These are phyloP conservation scores for Gadopsis marmoratus DNA, from an alignment of 2,797 vertebrate genomes.

Conservation along the genomic window DNA sequence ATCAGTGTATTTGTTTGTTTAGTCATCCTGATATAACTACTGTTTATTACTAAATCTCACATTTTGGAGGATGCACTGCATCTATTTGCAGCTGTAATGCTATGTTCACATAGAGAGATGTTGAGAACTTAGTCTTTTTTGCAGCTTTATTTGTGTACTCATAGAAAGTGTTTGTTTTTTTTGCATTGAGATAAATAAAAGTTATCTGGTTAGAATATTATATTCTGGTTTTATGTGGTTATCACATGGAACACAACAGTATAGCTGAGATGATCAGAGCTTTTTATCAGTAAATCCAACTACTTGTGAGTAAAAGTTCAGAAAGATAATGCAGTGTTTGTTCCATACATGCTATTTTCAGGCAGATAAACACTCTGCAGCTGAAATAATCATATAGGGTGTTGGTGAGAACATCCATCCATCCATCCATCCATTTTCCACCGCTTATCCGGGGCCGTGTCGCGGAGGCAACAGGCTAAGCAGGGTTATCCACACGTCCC, in stretches of 20 bases:
- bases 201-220: too few relatives aligned
- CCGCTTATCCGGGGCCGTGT: too few relatives aligned
- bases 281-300: slow-evolving; percentile 12
- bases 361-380: background rate
- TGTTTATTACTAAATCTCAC: background rate
- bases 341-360: background rate
- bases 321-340: background rate
- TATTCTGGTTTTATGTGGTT: background rate
- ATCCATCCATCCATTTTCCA: too few relatives aligned
- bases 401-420: background rate
- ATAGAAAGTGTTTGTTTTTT: background rate
- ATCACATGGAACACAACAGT: background rate
- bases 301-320: slow-evolving; percentile 7
- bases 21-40: slow-evolving; percentile 10
- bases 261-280: background rate
- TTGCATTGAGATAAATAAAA: background rate
- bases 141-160: background rate
- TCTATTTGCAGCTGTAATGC: slow-evolving; percentile 5
- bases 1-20: slow-evolving; percentile 19
- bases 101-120: background rate
- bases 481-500: too few relatives aligned
- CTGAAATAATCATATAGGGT: background rate
- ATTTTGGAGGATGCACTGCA: background rate
- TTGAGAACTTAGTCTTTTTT: too few relatives aligned
- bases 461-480: too few relatives aligned